Base-by-base conservation (phyloP, 2,888 invertebrate species). In the Ormia ochracea region DNA sequence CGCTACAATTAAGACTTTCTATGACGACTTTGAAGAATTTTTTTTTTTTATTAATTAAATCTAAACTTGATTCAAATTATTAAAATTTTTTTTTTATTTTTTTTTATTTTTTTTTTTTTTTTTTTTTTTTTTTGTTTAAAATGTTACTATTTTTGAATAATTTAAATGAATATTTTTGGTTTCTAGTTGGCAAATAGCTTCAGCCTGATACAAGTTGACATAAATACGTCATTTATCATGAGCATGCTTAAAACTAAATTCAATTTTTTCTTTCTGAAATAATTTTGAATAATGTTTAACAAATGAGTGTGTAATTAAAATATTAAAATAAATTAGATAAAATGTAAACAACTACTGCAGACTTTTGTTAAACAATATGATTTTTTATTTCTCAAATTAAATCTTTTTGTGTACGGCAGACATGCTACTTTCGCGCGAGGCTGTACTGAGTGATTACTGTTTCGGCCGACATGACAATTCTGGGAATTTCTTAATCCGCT, bases 241-340 rank as follows among this genome's bases (percentile, higher is more conserved):
- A 61, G 73, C 66, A 68, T 63, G 17, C 56, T 76, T 76, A 31
- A 58, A 50, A 14, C n/a, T 33, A 10, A 28, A 33, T 26, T 43
- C 21, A 26, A 14, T 38, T n/a, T 17, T 21, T 33, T 58, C 50
- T 50, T 28, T 28, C 43, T 9, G 45, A 21, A 12, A 41, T 38
- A 75, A 43, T 72, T 75, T 56, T 33, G 58, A 68, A 72, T 72
- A 68, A 63, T 80, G 76, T 68, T 76, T 63, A 63, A 80, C 80
- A 80, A 80, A 80, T 80, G 80, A 80, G 80, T 68, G 76, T 76
- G 72, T 80, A 80, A 80, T 76, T 80, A 80, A 80, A 80, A 76
- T 76, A 80, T 76, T 80, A 63, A 76, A 72, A 72, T 76, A 56
- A 70, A 76, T 70, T 77, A 48, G 23, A 69, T 63, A 63, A 36